Base-by-base conservation (phyloP, 2,888 invertebrate genomes). In the Pristionchus maxplancki region DNA sequence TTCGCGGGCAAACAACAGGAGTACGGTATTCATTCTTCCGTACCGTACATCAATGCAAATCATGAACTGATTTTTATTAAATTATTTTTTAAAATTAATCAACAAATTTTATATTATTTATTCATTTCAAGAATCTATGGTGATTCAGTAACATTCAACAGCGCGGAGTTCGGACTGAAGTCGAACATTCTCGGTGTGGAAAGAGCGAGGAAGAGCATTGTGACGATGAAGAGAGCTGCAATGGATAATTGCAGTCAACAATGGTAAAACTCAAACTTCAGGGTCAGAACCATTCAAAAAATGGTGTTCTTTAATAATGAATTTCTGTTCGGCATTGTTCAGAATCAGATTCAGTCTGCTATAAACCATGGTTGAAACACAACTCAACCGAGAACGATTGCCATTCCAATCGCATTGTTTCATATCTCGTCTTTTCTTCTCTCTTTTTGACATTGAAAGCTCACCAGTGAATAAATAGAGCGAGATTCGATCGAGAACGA, bases 401-500 rank as follows among this genome's bases (percentile, higher is more conserved):
- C 58, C 6, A 24, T n/a, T n/a, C n/a, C n/a, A n/a, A n/a, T n/a
- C n/a, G n/a, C n/a, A n/a, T n/a, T n/a, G n/a, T n/a, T n/a, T n/a
- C n/a, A n/a, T n/a, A n/a, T n/a, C n/a, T n/a, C n/a, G n/a, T n/a
- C n/a, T n/a, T n/a, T n/a, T n/a, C n/a, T n/a, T n/a, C n/a, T n/a
- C n/a, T n/a, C n/a, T n/a, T n/a, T n/a, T n/a, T n/a, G n/a, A n/a
- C n/a, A n/a, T n/a, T n/a, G n/a, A n/a, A 17, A 24, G 17, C 74
- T 74, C 28, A 83, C 88, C 89, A 20, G 93, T 91, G 88, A 93
- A 93, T 0, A 93, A 53, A 88, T 91, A 93, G 1, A 94, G 89
- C 20, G 93, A 94, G n/a, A 94, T 89, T 37, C 94, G 90, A 89
- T 94, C 94, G 84, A 94, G 90, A 13, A 94, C 93, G 92, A 94